Evolutionary conservation across 2,888 invertebrate species (phyloP), one percentile per base, ranked within the genome.

Genomic region (Phymatocera aterrima): DNA sequence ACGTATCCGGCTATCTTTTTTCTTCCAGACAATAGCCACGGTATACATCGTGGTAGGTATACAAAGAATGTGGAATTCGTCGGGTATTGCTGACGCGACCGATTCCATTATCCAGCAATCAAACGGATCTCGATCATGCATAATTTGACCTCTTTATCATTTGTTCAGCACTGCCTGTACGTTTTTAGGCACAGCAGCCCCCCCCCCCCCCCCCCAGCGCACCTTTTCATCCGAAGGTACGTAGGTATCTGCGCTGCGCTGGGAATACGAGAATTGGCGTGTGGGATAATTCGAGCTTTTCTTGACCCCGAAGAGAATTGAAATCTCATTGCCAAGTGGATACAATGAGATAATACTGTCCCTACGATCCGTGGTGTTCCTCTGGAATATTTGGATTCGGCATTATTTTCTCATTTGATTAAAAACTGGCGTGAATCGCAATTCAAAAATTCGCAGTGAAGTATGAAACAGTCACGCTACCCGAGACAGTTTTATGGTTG

Each of bases 71-170:
- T n/a, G n/a, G n/a, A n/a, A n/a, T n/a, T n/a, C n/a, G n/a, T n/a
- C 24, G 43, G 46, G 34, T 51, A 72, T 72, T 51, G 72, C 72
- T 72, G 72, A 72, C 51, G 18, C 72, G 18, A 34, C 43, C 31
- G 31, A 51, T 18, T 34, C 72, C 51, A 48, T 68, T 68, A 68
- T 68, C 24, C 68, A n/a, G 68, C 46, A 68, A 68, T 46, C 46
- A 68, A 43, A 46, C 28, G 28, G 68, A 43, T 68, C n/a, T 68
- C 68, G 68, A 68, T 68, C 46, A 46, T 46, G 68, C 28, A 68
- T 68, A 28, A 24, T 68, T 46, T 68, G n/a, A n/a, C n/a, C n/a
- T n/a, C n/a, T 68, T 28, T 28, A 24, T 5, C 46, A 43, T 68
- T 68, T 68, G 21, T 68, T 68, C 68, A 68, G 46, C 43, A 68